These are phyloP conservation scores for Amblyraja radiata DNA, from an alignment of 2,797 vertebrate genomes.

Conservation along the genomic window DNA sequence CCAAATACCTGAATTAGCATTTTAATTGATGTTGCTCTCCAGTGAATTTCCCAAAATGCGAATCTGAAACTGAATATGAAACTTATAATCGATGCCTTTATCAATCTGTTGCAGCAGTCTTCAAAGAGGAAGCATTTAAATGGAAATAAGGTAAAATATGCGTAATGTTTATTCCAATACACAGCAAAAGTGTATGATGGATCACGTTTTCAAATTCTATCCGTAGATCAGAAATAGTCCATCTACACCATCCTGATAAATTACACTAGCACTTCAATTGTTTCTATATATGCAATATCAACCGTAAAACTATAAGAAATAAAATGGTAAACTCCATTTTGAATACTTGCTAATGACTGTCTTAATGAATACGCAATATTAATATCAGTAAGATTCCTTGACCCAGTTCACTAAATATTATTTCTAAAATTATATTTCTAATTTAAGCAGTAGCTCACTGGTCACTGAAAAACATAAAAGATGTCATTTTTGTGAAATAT, in stretches of 20 bases:
- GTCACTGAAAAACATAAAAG: background rate
- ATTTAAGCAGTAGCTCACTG: background rate
- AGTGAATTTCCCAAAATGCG: conserved; percentile 59
- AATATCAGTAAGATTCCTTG: background rate
- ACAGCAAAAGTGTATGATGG: background rate
- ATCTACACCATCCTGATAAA: background rate
- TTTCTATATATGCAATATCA: background rate
- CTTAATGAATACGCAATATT: background rate
- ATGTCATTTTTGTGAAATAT: background rate
- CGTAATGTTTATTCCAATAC: background rate
- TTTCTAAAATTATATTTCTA: background rate
- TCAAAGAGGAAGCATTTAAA: conserved; percentile 32
- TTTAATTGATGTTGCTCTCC: conserved; percentile 82
- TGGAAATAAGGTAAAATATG: conserved; percentile 32
- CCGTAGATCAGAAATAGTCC: background rate
- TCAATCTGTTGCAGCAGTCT: conserved; percentile 24
- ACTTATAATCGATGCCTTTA: conserved; percentile 39
- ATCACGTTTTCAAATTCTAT: conserved; percentile 23
- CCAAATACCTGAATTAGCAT: conserved; percentile 82
- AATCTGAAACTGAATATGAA: conserved; percentile 38
- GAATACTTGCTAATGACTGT: background rate
- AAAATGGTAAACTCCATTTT: background rate
- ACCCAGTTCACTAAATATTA: background rate
- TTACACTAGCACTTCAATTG: background rate
- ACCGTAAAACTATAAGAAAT: background rate